Evolutionary conservation across 2,113 vertebrate genomes (phyloP), one percentile per base, ranked within the genome.

Genomic region (Pomatorhinus ruficollis): DNA sequence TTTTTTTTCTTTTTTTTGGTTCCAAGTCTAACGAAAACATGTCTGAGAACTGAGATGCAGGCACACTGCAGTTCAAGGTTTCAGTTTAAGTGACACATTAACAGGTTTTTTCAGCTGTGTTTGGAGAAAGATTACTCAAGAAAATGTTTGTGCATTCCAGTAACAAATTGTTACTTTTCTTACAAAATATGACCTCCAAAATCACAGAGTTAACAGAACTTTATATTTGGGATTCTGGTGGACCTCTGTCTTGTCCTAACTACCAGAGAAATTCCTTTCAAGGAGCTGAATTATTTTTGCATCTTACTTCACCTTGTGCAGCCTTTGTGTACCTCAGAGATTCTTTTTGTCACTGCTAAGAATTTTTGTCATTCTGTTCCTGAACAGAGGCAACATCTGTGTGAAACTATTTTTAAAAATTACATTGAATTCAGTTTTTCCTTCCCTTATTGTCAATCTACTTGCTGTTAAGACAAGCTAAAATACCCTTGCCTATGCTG

Each of bases 71-170:
- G 97, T 96, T 96, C 95, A 97, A 94, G 89, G 94, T 96, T 92
- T 40, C 42, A 74, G 30, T 31, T 50, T 54, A 52, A 87, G 96
- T 97, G 81, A 97, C 65, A 96, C 65, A 97, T 97, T 97, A 97
- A 97, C 95, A 90, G 37, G 12, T 64, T 83, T 90, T 93, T 77
- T 17, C 97, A 97, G 86, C 95, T 97, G 90, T 97, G 93, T 97
- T 97, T 97, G 83, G 91, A 68, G 83, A 95, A 96, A 91, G 96
- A 87, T 97, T 96, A 95, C 93, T 96, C 83, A 94, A 92, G 86
- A 94, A 96, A 95, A 71, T 92, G 53, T 95, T 96, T 95, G 88
- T 97, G 83, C 76, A 89, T 89, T 94, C 89, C 92, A 65, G 28
- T 77, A 81, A 57, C 27, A 80, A 83, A 56, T n/a, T 52, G 69